phyloP scores from a whole-genome alignment of 1,140 invertebrate genomes.

The Hyphantria cunea region DNA sequence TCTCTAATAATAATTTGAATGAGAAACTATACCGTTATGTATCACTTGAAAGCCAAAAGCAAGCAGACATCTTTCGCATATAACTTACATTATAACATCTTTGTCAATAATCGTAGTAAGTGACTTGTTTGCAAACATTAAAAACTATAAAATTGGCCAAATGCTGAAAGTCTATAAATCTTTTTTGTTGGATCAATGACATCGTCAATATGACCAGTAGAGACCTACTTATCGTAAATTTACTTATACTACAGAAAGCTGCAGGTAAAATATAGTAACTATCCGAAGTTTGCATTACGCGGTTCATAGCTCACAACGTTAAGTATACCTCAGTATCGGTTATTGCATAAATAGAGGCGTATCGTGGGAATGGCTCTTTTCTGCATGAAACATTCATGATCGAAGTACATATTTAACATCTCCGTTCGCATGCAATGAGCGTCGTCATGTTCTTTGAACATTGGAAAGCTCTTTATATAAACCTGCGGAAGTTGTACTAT shows the following conservation, averaged over 20 bases:
- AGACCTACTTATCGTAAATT: not conserved
- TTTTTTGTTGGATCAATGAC: too few species aligned
- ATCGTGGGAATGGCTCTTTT: slow-evolving; percentile 1
- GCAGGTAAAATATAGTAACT: slow-evolving; percentile 9
- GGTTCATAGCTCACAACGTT: not conserved
- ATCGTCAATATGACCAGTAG: too few species aligned
- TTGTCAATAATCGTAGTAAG: too few species aligned
- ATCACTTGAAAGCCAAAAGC: too few species aligned
- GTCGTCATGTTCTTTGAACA: slow-evolving; percentile 7
- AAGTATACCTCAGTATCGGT: slow-evolving; percentile 18
- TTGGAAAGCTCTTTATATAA: slow-evolving; percentile 13
- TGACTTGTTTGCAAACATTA: too few species aligned
- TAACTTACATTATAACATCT: too few species aligned
- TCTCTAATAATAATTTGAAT: too few species aligned
- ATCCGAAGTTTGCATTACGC: slow-evolving; percentile 16
- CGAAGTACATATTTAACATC: slow-evolving; percentile 10
- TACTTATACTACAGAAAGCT: not conserved
- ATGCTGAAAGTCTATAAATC: too few species aligned
- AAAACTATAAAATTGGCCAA: too few species aligned
- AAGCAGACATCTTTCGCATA: too few species aligned
- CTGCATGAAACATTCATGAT: slow-evolving; percentile 25
- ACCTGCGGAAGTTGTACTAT: too few species aligned
- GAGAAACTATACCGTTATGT: too few species aligned
- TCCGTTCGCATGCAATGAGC: slow-evolving; percentile 11
- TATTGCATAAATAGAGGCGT: slow-evolving; percentile 22